Conservation (phyloP, 2,113 vertebrate species). For the Eublepharis macularius region DNA sequence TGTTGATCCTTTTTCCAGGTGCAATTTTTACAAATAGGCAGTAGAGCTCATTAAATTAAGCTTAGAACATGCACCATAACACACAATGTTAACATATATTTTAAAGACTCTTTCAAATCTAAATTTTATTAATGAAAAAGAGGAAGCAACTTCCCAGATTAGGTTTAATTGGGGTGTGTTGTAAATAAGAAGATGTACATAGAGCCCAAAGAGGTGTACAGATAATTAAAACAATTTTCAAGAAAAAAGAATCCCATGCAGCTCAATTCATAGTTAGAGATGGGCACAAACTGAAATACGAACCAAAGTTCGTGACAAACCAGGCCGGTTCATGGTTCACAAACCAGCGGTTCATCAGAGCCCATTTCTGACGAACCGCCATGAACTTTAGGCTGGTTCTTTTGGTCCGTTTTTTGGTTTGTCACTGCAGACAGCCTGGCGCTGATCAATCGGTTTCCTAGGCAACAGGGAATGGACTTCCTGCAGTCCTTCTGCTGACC, state of each 20-base stretch:
- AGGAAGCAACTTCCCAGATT: constrained; percentile 47
- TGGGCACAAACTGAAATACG: no score
- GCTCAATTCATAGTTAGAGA: neutral
- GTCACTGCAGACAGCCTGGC: no score
- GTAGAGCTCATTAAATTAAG: constrained; percentile 58
- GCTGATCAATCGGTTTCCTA: no score
- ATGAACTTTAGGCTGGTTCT: no score
- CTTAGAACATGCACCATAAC: constrained; percentile 65
- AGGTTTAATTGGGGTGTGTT: constrained; percentile 44
- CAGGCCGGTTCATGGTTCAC: no score
- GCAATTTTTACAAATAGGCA: constrained; percentile 66
- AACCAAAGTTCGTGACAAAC: no score
- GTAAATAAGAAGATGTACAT: neutral
- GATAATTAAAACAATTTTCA: neutral
- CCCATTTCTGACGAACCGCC: no score
- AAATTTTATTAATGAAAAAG: constrained; percentile 66
- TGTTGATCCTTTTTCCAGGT: constrained; percentile 59
- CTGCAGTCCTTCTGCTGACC: no score
- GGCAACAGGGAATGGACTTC: no score
- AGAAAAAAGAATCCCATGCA: neutral
- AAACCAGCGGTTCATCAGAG: no score
- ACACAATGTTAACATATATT: constrained; percentile 56
- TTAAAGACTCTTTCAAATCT: constrained; percentile 61
- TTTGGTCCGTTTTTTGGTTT: no score
- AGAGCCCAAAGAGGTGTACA: constrained; percentile 12